phyloP scores from a whole-genome alignment of 1,140 invertebrate genomes.

The Temnothorax curvispinosus region DNA sequence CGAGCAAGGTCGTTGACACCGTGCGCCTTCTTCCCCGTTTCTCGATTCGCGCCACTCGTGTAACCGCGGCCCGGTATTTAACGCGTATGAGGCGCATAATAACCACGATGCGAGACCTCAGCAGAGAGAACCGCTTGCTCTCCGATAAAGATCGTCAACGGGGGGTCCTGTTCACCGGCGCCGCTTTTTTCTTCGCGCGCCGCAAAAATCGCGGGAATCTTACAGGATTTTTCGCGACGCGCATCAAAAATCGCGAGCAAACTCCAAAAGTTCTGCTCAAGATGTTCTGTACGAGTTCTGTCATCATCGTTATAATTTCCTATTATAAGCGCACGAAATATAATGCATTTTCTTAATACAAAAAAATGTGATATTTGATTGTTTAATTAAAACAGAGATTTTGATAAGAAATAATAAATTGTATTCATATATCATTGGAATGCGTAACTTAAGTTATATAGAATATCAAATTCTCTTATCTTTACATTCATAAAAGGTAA shows the following conservation, averaged over 20 bases:
- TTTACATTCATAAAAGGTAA: background rate
- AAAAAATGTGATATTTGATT: background rate
- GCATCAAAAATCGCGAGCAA: background rate
- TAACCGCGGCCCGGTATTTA: conserved; percentile 48
- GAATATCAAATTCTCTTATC: background rate
- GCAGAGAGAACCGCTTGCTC: background rate
- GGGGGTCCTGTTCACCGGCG: background rate
- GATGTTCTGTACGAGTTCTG: background rate
- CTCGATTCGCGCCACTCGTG: conserved; percentile 36
- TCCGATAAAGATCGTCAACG: background rate
- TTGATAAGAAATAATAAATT: background rate
- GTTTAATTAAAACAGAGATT: background rate
- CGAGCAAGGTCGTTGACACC: conserved; percentile 61
- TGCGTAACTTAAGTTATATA: background rate
- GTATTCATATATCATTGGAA: background rate
- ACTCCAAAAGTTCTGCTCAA: background rate
- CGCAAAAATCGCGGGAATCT: background rate
- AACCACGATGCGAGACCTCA: background rate
- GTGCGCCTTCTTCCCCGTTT: conserved; percentile 14
- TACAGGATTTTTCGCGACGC: background rate
- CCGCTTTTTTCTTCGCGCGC: background rate
- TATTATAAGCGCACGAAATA: background rate
- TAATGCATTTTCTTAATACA: background rate
- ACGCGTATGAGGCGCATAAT: conserved; percentile 9
- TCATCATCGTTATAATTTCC: background rate